Evolutionary conservation across 2,797 vertebrate genomes (phyloP).

Genomic region (Jordanella pulchra): DNA sequence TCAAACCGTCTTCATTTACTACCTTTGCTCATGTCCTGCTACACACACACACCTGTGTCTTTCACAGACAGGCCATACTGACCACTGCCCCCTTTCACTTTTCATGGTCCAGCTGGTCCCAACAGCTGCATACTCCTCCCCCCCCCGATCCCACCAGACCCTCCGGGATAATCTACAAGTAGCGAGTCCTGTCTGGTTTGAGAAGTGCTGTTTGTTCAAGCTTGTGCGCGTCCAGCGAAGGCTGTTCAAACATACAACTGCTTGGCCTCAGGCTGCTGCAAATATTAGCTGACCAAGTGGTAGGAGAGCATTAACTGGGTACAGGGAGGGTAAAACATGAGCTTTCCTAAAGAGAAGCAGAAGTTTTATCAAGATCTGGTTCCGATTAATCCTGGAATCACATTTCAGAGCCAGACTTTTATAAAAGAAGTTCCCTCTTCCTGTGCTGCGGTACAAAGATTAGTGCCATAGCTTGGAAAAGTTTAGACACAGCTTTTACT

Average conservation of each 20-base stretch:
- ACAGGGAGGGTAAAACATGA: conserved; percentile 16
- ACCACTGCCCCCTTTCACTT: conserved; percentile 28
- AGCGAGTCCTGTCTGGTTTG: conserved; percentile 49
- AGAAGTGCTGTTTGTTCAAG: conserved; percentile 22
- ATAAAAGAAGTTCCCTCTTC: conserved; percentile 17
- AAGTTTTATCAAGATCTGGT: conserved; percentile 39
- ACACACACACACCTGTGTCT: conserved; percentile 23
- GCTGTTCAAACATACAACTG: conserved; percentile 21
- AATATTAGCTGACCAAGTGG: conserved; percentile 3
- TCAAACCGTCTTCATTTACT: conserved; percentile 17
- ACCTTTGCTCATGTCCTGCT: conserved; percentile 30
- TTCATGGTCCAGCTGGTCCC: conserved; percentile 63
- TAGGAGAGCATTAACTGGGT: conserved; percentile 8
- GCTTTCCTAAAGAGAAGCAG: conserved; percentile 19
- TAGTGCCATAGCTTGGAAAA: conserved; percentile 2
- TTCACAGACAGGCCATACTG: conserved; percentile 12
- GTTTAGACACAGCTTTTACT: not conserved
- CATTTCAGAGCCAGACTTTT: conserved; percentile 34
- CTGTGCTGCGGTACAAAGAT: not conserved
- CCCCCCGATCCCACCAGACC: conserved; percentile 41
- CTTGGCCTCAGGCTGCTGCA: conserved; percentile 20
- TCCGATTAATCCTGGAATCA: conserved; percentile 51
- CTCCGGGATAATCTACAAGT: conserved; percentile 46
- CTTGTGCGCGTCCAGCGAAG: conserved; percentile 2
- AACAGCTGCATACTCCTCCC: conserved; percentile 65